These are phyloP conservation scores for Mus minutoides DNA, from an alignment of 2,797 vertebrate genomes.

Conservation along the genomic window DNA sequence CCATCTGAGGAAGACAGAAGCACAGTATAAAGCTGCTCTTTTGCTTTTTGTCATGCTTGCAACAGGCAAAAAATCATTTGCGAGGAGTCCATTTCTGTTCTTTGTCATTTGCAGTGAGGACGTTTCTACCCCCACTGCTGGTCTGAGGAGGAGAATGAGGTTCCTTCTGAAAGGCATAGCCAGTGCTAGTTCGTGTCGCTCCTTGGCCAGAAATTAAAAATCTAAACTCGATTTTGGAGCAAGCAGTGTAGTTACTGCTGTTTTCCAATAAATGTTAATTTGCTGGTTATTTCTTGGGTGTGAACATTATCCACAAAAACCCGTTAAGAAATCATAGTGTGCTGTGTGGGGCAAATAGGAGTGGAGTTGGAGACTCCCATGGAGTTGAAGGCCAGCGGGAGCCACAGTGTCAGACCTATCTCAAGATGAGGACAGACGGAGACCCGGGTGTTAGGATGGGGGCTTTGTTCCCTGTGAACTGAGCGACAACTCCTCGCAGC, in stretches of 20 bases:
- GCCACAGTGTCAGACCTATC: background rate
- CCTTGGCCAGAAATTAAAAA: background rate
- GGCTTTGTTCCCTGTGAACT: too few relatives aligned
- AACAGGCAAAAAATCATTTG: background rate
- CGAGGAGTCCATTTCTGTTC: background rate
- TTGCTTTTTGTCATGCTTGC: background rate
- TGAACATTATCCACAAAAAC: background rate
- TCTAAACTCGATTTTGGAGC: background rate
- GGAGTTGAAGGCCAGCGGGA: background rate
- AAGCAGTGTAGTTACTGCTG: background rate
- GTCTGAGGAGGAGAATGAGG: background rate
- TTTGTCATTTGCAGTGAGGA: background rate
- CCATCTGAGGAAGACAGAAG: slow-evolving; percentile 22
- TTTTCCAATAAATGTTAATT: background rate
- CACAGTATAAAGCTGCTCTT: background rate
- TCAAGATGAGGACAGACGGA: background rate
- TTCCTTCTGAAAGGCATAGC: background rate
- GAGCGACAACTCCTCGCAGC: too few relatives aligned
- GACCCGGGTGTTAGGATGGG: background rate
- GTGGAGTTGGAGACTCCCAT: background rate
- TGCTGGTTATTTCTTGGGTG: background rate
- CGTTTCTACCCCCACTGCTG: accelerated
- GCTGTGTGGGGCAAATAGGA: too few relatives aligned
- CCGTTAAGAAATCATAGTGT: background rate
- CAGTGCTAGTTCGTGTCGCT: background rate